These are phyloP conservation scores for Catagonus wagneri DNA, from an alignment of 2,113 vertebrate species.

Conservation along the genomic window DNA sequence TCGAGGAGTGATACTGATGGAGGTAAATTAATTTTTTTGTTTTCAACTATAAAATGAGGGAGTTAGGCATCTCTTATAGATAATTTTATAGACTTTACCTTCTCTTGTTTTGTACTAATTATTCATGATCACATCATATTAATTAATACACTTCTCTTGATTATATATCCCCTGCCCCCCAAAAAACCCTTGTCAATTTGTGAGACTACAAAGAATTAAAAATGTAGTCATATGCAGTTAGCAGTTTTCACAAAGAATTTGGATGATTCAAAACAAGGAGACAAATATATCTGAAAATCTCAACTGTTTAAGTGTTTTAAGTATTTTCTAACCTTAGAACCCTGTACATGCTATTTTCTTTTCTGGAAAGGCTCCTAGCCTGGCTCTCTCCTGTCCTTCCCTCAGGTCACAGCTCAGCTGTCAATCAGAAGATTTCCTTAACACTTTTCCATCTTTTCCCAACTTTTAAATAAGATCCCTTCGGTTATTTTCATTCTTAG, in stretches of 20 bases:
- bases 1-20: neutral
- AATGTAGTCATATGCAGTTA: neutral
- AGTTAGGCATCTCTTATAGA: neutral
- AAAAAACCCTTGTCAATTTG: neutral
- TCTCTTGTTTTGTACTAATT: neutral
- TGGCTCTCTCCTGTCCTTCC: neutral
- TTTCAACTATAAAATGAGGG: neutral
- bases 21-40: neutral
- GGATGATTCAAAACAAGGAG: neutral
- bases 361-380: neutral
- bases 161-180: neutral
- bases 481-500: slow-evolving; percentile 10
- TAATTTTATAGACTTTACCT: neutral
- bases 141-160: neutral
- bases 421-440: neutral
- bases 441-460: neutral
- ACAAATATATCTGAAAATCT: neutral
- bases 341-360: neutral
- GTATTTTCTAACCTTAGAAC: neutral
- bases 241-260: neutral
- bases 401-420: neutral
- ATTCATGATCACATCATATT: neutral
- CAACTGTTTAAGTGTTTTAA: neutral
- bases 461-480: neutral
- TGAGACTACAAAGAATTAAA: neutral